Conservation (phyloP, 2,113 vertebrate species). For the Urocolius indicus region DNA sequence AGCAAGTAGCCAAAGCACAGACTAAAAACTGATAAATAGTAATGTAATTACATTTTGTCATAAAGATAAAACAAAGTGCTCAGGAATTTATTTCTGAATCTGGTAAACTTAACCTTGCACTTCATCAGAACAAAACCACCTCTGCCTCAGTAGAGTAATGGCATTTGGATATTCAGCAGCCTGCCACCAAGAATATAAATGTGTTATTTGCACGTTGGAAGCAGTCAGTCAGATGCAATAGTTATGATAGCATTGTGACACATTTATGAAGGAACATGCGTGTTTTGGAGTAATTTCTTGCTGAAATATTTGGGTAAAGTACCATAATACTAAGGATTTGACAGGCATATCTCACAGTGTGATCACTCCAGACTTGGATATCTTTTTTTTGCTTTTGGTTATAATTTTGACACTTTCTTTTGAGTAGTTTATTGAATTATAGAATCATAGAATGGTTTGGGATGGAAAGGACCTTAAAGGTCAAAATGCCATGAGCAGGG, state of each 20-base stretch:
- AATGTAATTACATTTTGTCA: neutral
- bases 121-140: neutral
- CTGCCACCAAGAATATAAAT: neutral
- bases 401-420: neutral
- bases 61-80: neutral
- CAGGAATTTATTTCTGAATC: neutral
- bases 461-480: too few relatives aligned
- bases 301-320: neutral
- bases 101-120: neutral
- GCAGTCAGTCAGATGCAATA: accelerated
- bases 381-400: neutral
- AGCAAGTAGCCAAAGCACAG: neutral
- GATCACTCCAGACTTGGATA: neutral
- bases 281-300: neutral
- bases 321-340: neutral
- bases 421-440: neutral
- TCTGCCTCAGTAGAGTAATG: neutral
- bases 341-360: neutral
- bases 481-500: too few relatives aligned
- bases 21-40: neutral
- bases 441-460: too few relatives aligned
- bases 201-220: neutral
- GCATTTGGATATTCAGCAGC: neutral
- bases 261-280: neutral
- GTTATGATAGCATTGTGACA: neutral